Percentiles rank a stretch among this genome's conserved stretches.
Evolutionary conservation across 1,140 invertebrate genomes (phyloP).

Genomic region (Brachionus angularis): DNA sequence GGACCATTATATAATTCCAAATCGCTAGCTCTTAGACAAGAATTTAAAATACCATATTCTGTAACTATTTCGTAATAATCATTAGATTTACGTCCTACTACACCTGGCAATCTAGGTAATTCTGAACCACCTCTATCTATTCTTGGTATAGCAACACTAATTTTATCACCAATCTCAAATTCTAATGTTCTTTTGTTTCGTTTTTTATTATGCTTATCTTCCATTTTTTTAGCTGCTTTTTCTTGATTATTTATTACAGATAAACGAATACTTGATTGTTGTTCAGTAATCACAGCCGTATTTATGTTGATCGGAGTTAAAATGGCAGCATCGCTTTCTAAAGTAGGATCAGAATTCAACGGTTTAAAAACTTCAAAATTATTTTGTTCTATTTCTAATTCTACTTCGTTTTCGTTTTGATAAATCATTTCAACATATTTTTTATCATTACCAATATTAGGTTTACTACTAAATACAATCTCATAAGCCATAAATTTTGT

Average conservation of each 20-base stretch:
- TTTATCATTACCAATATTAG: no score
- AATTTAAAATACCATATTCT: conserved; percentile 3
- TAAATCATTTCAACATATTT: no score
- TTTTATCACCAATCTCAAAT: conserved; percentile 12
- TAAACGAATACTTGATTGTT: no score
- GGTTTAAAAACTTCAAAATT: no score
- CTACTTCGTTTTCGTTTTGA: no score
- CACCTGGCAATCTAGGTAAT: neutral
- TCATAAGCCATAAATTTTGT: no score
- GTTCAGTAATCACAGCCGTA: no score
- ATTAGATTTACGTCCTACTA: neutral
- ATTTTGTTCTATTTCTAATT: no score
- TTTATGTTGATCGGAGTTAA: no score
- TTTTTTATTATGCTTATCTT: neutral
- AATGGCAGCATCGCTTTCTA: no score
- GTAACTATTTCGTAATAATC: conserved; percentile 15
- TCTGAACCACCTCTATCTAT: conserved; percentile 15
- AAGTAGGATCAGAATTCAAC: no score
- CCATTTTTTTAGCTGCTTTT: conserved; percentile 1
- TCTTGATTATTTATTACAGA: conserved; percentile 1
- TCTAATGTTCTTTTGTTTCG: conserved; percentile 5
- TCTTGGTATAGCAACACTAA: conserved; percentile 5
- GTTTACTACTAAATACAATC: no score
- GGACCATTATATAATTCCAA: conserved; percentile 1
- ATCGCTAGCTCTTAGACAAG: neutral